These are phyloP conservation scores for Drosophila quinaria DNA, from an alignment of 2,888 invertebrate genomes.

Conservation along the genomic window DNA sequence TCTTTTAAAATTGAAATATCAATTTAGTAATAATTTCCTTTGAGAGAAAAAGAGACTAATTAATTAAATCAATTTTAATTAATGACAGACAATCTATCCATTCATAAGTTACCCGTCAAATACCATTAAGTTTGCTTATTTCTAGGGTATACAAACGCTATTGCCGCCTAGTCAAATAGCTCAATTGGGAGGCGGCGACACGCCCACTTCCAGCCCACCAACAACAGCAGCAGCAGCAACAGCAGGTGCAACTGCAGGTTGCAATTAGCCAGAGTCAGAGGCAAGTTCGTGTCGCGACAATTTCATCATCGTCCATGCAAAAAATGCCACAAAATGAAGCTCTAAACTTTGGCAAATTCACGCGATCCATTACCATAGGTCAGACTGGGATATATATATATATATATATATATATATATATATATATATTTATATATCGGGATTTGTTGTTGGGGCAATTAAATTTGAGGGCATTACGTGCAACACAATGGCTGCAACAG, in stretches of 20 bases:
- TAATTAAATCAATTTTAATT: too few relatives aligned
- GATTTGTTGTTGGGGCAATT: slow-evolving; percentile 41
- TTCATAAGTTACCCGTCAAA: too few relatives aligned
- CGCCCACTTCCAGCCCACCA: slow-evolving; percentile 63
- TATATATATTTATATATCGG: neutral
- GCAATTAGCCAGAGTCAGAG: slow-evolving; percentile 59
- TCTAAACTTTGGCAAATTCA: slow-evolving; percentile 85
- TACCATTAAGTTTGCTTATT: accelerated
- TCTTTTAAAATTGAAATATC: too few relatives aligned
- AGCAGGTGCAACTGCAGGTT: slow-evolving; percentile 57
- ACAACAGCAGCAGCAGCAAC: slow-evolving; percentile 50
- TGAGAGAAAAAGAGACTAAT: too few relatives aligned
- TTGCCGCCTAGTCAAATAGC: slow-evolving; percentile 57
- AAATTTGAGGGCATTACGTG: slow-evolving; percentile 45
- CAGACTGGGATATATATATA: slow-evolving; percentile 7
- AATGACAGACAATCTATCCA: too few relatives aligned
- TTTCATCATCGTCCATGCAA: slow-evolving; percentile 16
- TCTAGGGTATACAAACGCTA: slow-evolving; percentile 39
- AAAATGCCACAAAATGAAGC: slow-evolving; percentile 74
- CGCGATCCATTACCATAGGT: slow-evolving; percentile 69
- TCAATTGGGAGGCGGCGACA: slow-evolving; percentile 62
- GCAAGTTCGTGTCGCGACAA: slow-evolving; percentile 67
- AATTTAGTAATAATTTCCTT: too few relatives aligned
- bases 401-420: neutral
- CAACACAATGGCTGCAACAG: slow-evolving; percentile 31